Evolutionary conservation across 2,888 invertebrate genomes (phyloP).

Genomic region (Ichneumon xanthorius): DNA sequence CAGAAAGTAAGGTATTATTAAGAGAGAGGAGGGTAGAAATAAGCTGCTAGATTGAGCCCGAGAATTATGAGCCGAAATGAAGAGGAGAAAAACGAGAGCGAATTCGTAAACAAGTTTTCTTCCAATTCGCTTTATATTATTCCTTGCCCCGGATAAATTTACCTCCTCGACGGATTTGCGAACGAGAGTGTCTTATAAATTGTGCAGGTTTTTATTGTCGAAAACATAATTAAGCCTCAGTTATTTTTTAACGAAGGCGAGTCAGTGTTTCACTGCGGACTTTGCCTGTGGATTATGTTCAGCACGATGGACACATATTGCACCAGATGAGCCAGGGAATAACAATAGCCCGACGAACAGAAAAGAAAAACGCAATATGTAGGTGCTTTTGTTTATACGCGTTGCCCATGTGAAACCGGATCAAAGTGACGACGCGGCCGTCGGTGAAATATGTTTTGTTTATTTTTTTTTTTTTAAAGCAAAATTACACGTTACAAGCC

Average conservation of each 20-base stretch:
- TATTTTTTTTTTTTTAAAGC: background rate
- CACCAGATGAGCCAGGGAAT: background rate
- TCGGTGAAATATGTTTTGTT: background rate
- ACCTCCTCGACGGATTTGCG: slow-evolving; percentile 17
- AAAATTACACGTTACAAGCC: background rate
- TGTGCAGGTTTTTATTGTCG: slow-evolving; percentile 17
- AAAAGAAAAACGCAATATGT: slow-evolving; percentile 23
- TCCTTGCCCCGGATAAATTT: slow-evolving; percentile 35
- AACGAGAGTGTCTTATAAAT: slow-evolving; percentile 17
- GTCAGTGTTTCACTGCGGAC: background rate
- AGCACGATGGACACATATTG: background rate
- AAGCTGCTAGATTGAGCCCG: background rate
- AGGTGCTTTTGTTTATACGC: slow-evolving; percentile 17
- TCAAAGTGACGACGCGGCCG: background rate
- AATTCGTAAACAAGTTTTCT: slow-evolving; percentile 42
- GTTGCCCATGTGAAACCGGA: slow-evolving; percentile 2
- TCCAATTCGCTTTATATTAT: slow-evolving; percentile 28
- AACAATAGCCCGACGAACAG: slow-evolving; percentile 12
- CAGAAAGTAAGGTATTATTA: background rate
- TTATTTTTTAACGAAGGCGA: background rate
- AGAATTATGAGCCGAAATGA: background rate
- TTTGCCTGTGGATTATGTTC: background rate
- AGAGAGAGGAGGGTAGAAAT: slow-evolving; percentile 29
- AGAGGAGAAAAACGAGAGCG: background rate
- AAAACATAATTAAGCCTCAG: background rate